phyloP scores from a whole-genome alignment of 2,113 vertebrate species.

The Empidonax traillii region DNA sequence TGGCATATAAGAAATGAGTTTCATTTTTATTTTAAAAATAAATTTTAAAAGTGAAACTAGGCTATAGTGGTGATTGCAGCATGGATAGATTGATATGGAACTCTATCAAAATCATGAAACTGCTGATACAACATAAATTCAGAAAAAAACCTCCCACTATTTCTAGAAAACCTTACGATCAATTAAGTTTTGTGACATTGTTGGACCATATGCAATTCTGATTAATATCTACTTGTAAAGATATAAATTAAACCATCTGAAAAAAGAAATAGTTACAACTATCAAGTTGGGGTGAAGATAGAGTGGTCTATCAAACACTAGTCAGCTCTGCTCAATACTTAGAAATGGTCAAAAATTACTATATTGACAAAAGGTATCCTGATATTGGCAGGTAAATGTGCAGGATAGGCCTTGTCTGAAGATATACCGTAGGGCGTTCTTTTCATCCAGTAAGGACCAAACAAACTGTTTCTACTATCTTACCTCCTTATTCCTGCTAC shows the following conservation, averaged over 20 bases:
- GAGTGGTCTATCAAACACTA: neutral
- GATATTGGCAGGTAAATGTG: neutral
- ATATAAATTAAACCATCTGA: neutral
- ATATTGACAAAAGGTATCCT: neutral
- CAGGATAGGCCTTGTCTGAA: neutral
- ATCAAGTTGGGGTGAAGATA: neutral
- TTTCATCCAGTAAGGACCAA: neutral
- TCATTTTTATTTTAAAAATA: neutral
- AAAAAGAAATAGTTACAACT: neutral
- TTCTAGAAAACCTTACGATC: neutral
- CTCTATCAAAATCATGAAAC: neutral
- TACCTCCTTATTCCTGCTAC: neutral
- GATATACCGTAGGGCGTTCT: neutral
- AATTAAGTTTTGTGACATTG: neutral
- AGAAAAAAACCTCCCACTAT: neutral
- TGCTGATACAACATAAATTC: neutral
- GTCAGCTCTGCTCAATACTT: neutral
- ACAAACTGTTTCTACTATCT: neutral
- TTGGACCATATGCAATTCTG: neutral
- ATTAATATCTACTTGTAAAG: neutral
- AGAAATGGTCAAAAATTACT: neutral
- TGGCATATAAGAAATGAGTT: neutral
- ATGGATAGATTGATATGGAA: neutral
- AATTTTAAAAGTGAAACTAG: neutral
- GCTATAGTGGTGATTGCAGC: neutral